Evolutionary conservation across 2,797 vertebrate species (phyloP).

Genomic region (Iguana delicatissima): DNA sequence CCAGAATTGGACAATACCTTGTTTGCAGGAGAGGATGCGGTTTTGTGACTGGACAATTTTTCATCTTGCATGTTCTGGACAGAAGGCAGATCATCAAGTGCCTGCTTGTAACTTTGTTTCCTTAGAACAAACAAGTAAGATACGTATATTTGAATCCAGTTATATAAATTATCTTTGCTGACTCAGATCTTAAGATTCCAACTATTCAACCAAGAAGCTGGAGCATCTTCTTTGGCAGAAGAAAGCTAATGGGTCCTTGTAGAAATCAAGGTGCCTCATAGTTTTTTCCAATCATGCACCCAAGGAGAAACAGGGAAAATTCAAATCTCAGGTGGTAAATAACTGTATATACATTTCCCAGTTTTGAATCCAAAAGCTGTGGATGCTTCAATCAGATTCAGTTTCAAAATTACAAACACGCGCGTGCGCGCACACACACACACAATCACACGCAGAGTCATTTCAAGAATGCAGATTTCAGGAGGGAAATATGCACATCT

Average conservation of each 20-base stretch:
- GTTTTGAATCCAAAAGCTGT: no score
- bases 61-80: slow-evolving; percentile 24
- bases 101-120: slow-evolving; percentile 83
- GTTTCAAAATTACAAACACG: no score
- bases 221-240: neutral
- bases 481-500: no score
- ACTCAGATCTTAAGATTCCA: neutral
- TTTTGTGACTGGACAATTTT: slow-evolving; percentile 44
- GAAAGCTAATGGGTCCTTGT: neutral
- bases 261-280: neutral
- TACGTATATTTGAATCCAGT: neutral
- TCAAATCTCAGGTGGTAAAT: no score
- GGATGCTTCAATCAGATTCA: no score
- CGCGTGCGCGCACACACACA: no score
- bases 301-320: no score
- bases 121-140: slow-evolving; percentile 50
- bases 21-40: slow-evolving; percentile 76
- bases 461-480: no score
- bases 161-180: neutral
- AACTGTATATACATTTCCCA: no score
- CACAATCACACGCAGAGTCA: no score
- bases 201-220: neutral
- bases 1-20: slow-evolving; percentile 80
- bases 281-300: neutral
- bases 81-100: slow-evolving; percentile 45